Evolutionary conservation across 2,797 vertebrate genomes (phyloP).

Genomic region (Melanotaenia boesemani): DNA sequence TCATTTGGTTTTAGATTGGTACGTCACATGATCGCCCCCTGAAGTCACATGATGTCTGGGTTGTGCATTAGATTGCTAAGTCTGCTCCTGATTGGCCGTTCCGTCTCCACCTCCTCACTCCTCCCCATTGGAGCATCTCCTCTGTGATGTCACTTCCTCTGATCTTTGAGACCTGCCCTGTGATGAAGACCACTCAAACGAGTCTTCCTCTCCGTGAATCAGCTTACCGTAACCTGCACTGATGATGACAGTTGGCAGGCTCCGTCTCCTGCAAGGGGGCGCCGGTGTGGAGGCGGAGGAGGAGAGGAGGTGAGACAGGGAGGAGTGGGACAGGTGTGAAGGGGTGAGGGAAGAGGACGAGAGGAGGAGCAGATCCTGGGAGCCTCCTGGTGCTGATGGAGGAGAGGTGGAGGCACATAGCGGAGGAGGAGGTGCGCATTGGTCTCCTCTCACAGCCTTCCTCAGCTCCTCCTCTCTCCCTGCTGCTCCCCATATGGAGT

Average conservation of each 20-base stretch:
- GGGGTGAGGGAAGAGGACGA: constrained; percentile 43
- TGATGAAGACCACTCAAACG: constrained; percentile 12
- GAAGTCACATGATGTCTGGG: constrained; percentile 12
- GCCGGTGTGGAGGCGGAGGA: background rate
- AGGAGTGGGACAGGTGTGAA: constrained; percentile 46
- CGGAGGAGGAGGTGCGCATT: background rate
- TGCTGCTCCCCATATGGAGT: constrained; percentile 26
- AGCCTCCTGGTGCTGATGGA: constrained; percentile 12
- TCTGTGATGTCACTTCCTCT: constrained; percentile 14
- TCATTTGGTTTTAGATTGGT: background rate
- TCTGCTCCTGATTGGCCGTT: constrained; percentile 12
- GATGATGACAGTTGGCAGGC: constrained; percentile 32
- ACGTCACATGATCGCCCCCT: background rate
- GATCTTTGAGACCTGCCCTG: background rate
- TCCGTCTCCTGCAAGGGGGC: constrained; percentile 44
- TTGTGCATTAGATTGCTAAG: constrained; percentile 10
- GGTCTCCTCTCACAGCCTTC: background rate
- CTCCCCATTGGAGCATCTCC: constrained; percentile 27
- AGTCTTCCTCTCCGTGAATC: constrained; percentile 6
- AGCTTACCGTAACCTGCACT: constrained; percentile 31
- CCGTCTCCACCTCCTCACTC: constrained; percentile 29
- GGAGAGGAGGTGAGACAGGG: constrained; percentile 57
- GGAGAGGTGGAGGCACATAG: constrained; percentile 12
- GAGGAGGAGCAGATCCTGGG: constrained; percentile 42
- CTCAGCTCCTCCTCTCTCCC: background rate